A percentile compares a stretch with the other conserved stretches of the same genome.
Evolutionary conservation across 37 sponge, comb jelly and placozoan genomes (phyloP).

Genomic region (Diacarnus erythraeanus): DNA sequence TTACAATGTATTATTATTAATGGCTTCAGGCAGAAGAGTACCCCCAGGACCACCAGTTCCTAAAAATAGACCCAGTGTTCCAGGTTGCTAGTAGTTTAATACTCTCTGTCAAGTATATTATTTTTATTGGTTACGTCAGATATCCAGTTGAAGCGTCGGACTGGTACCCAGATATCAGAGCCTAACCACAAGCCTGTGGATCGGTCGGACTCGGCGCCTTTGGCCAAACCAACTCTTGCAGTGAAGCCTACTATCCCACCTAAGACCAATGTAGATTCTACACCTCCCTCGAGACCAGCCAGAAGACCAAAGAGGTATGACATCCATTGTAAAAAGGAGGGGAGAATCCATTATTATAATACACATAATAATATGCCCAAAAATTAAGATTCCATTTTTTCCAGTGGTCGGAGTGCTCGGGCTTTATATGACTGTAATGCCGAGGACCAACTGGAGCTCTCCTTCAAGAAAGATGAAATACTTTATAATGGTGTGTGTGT

Average conservation of each 20-base stretch:
- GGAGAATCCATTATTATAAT: too few species aligned
- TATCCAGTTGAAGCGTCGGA: neutral
- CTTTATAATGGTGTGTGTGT: conserved; percentile 66
- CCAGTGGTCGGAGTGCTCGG: conserved; percentile 51
- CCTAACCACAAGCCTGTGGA: neutral
- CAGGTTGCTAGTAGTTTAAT: neutral
- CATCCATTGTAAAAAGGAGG: too few species aligned
- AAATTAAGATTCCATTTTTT: neutral
- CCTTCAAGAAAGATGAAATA: conserved; percentile 80
- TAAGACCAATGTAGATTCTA: too few species aligned
- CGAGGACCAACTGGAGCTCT: conserved; percentile 75
- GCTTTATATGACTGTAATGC: conserved; percentile 87
- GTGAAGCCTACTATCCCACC: neutral
- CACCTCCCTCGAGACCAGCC: conserved; percentile 11
- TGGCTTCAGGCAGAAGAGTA: neutral
- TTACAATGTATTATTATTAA: too few species aligned
- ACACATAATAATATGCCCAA: too few species aligned
- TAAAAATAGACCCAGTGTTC: neutral
- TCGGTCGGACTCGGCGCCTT: neutral
- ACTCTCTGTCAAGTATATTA: too few species aligned
- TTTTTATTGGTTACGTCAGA: too few species aligned
- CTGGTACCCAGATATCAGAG: neutral
- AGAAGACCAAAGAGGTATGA: conserved; percentile 1
- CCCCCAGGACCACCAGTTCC: conserved; percentile 11
- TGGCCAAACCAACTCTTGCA: neutral